A percentile compares a stretch with the other conserved stretches of the same genome.
These are phyloP conservation scores for Sphaeridia pumilis DNA, from an alignment of 2,888 invertebrate genomes.

Conservation along the genomic window DNA sequence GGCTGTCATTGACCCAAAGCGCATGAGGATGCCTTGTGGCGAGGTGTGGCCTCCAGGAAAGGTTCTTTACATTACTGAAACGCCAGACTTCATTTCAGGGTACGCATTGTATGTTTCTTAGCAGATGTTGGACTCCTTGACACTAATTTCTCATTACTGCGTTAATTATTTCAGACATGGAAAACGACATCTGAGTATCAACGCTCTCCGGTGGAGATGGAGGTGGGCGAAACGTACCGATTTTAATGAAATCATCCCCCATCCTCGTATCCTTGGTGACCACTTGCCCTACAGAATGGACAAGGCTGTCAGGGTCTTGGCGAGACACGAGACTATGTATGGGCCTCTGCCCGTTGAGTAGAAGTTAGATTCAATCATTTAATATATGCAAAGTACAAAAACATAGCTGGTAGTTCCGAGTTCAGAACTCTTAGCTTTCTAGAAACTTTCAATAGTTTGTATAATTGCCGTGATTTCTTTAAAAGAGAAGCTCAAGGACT, in stretches of 20 bases:
- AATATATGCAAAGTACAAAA: no score
- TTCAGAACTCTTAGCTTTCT: no score
- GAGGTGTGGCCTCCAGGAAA: constrained; percentile 24
- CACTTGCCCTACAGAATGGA: constrained; percentile 70
- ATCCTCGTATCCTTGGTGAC: constrained; percentile 72
- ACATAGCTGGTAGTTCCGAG: no score
- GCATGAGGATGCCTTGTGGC: constrained; percentile 15
- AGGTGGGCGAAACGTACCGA: constrained; percentile 68
- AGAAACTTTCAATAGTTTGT: no score
- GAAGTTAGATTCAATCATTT: no score
- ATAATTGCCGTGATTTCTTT: no score
- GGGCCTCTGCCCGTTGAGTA: not conserved
- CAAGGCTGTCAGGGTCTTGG: constrained; percentile 46
- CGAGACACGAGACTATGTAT: not conserved
- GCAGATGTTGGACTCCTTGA: no score
- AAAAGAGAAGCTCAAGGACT: no score
- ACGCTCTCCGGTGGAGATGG: constrained; percentile 48
- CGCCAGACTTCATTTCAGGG: constrained; percentile 15
- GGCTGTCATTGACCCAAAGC: not conserved
- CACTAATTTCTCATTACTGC: not conserved
- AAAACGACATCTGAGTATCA: not conserved
- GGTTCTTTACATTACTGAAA: constrained; percentile 23
- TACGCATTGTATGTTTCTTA: constrained; percentile 1
- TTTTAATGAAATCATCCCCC: constrained; percentile 67
- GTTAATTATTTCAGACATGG: constrained; percentile 10